Evolutionary conservation across 2,888 invertebrate species (phyloP).

Genomic region (Chloroclystis v-ata): DNA sequence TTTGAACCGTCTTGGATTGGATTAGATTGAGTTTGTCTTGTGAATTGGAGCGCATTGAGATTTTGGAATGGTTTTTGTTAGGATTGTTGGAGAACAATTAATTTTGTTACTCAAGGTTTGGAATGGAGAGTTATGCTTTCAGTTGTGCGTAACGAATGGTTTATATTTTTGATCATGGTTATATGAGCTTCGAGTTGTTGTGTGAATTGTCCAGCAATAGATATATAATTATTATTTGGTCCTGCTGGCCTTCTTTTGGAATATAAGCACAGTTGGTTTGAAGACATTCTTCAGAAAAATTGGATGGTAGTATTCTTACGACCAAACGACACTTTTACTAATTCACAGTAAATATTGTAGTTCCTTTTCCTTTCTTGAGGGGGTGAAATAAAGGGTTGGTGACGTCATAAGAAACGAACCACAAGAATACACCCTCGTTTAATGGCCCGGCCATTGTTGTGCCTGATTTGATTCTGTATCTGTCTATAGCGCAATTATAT

Average conservation of each 20-base stretch:
- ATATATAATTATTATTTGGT: no score
- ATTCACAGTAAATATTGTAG: background rate
- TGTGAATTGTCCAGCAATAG: no score
- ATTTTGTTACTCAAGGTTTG: background rate
- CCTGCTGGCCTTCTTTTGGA: no score
- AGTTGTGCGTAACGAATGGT: no score
- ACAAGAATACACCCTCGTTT: conserved; percentile 51
- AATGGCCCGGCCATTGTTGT: conserved; percentile 73
- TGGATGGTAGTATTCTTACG: background rate
- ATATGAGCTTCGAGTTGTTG: no score
- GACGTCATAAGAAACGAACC: background rate
- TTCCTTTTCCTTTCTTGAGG: no score
- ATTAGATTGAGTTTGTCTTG: conserved; percentile 70
- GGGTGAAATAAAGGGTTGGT: background rate
- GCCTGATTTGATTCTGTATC: conserved; percentile 75
- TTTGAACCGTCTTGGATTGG: conserved; percentile 72
- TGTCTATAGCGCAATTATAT: conserved; percentile 67
- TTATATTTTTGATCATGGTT: no score
- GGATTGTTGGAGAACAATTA: no score
- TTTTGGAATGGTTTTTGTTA: conserved; percentile 8
- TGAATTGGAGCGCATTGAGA: conserved; percentile 16
- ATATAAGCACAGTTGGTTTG: no score
- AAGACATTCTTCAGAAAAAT: no score
- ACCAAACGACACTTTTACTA: background rate
- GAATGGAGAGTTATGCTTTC: no score